phyloP scores from a whole-genome alignment of 2,888 invertebrate genomes.

The Orchesella flavescens region DNA sequence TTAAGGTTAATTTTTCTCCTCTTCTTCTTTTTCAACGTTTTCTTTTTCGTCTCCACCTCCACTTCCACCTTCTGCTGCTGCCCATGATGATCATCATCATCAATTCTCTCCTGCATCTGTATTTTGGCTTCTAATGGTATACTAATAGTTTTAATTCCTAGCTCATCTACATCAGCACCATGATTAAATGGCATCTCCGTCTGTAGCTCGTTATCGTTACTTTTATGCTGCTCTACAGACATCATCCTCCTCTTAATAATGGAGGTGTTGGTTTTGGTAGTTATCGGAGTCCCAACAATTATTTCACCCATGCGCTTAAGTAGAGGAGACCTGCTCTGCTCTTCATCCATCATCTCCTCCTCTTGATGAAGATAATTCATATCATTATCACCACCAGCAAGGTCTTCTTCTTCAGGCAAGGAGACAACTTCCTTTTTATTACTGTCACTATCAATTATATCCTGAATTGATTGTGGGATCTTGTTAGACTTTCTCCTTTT shows the following conservation, averaged over 20 bases:
- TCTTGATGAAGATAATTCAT: constrained; percentile 19
- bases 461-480: constrained; percentile 52
- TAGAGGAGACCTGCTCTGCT: background rate
- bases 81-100: too few species aligned
- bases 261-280: background rate
- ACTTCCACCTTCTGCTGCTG: background rate
- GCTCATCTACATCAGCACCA: constrained; percentile 6
- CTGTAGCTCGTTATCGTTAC: constrained; percentile 43
- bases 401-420: background rate
- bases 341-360: constrained; percentile 10
- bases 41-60: constrained; percentile 29
- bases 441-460: constrained; percentile 55
- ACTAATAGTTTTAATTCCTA: constrained; percentile 24
- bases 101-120: constrained; percentile 17
- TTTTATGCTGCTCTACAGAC: constrained; percentile 25
- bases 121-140: constrained; percentile 41
- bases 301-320: background rate
- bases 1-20: too few species aligned
- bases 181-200: constrained; percentile 45
- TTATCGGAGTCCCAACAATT: background rate
- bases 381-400: too few species aligned
- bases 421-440: constrained; percentile 44
- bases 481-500: constrained; percentile 49
- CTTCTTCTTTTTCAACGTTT: constrained; percentile 27
- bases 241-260: too few species aligned